phyloP scores from a whole-genome alignment of 2,888 invertebrate genomes.

The Diplazon laetatorius region DNA sequence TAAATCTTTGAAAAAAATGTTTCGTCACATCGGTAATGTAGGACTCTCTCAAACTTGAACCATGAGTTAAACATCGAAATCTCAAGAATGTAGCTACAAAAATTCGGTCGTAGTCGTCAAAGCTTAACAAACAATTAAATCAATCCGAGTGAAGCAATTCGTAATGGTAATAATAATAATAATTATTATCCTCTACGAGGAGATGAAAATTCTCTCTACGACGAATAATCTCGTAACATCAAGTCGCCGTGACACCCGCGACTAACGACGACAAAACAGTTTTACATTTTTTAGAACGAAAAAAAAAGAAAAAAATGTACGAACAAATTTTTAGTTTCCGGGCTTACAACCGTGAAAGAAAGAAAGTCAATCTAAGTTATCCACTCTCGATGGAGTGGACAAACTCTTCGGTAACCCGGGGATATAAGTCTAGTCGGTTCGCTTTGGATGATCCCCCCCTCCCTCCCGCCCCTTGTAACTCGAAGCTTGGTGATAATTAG shows the following conservation, averaged over 20 bases:
- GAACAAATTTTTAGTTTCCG: constrained; percentile 45
- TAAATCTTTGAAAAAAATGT: too few relatives aligned
- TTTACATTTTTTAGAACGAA: too few relatives aligned
- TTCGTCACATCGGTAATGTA: too few relatives aligned
- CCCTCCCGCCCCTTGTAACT: background rate
- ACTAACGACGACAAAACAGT: background rate
- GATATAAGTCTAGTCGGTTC: constrained; percentile 8
- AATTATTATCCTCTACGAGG: too few relatives aligned
- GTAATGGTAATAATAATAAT: too few relatives aligned
- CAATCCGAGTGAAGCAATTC: too few relatives aligned
- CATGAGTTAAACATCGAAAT: too few relatives aligned
- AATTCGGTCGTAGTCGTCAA: too few relatives aligned
- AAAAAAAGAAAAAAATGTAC: constrained; percentile 28
- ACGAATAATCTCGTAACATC: background rate
- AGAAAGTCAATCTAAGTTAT: constrained; percentile 65
- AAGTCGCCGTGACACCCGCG: background rate
- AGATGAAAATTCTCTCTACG: background rate
- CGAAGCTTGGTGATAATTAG: background rate
- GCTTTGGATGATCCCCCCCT: too few relatives aligned
- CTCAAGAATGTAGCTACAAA: too few relatives aligned
- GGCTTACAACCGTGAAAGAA: constrained; percentile 16
- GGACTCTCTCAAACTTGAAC: too few relatives aligned
- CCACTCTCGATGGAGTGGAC: constrained; percentile 28
- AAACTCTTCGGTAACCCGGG: constrained; percentile 12
- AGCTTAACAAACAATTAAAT: background rate